Evolutionary conservation across 2,888 invertebrate species (phyloP), one percentile per base, ranked within the genome.

Genomic region (Catocala fraxini): DNA sequence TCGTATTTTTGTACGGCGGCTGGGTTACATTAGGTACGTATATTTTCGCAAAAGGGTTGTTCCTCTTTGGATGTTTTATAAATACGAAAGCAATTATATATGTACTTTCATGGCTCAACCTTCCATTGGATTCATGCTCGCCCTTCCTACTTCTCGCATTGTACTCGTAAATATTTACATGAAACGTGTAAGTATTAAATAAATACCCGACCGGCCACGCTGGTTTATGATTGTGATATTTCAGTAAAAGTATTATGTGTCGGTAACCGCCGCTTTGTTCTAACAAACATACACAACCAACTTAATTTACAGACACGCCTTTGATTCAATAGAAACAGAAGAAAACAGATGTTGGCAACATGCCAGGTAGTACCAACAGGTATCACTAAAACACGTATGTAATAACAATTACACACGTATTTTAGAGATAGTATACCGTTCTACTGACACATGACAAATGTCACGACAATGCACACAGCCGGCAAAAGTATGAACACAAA

Each of bases 191-290:
- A 61, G 58, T 64, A 61, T 68, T 84, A 88, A 86, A 88, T 88
- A 89, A 87, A 89, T 86, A 84, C 59, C 77, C 71, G 74, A 77
- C 77, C 73, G 64, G 73, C 75, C 80, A 80, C 74, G 80, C 71
- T 69, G 73, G 77, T 86, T 86, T 85, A 86, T 85, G 84, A 85
- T 84, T 84, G 84, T 77, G 82, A 83, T 87, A 85, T 89, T 90
- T 88, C 71, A 75, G 82, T 84, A 83, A 88, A 88, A 87, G 86
- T 88, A 86, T 89, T 89, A 84, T 79, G 82, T 80, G 80, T 81
- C 75, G 73, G 83, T 75, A 82, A 84, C 84, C 77, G 68, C 78
- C 62, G 82, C 70, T 75, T 79, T 80, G 81, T 81, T 79, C 70
- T 79, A 75, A 76, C 76, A 79, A 81, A 81, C 77, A 81, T 82